Base-by-base conservation (phyloP, 2,797 vertebrate species). In the Acridotheres tristis region DNA sequence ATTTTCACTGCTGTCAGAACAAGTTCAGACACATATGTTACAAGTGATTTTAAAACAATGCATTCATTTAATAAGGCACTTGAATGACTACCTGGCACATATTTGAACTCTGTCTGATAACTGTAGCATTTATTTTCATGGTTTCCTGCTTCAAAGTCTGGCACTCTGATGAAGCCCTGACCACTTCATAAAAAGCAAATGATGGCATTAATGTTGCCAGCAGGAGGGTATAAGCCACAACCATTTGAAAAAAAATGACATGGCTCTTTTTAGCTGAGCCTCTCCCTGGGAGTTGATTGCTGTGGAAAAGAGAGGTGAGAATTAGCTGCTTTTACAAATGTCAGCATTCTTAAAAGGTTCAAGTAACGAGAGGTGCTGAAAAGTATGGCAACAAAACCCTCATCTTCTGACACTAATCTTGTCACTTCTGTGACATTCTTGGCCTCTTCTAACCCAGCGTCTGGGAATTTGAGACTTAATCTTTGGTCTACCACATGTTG, bases 401-500 rank as follows among this genome's bases (percentile, higher is more conserved):
- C 34, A 88, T 81, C 82, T 89, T 81, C 80, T 83, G 86, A 91
- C 93, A 89, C 54, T 62, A 80, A 73, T 89, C 74, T 96, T 96
- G 88, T 88, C 81, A 93, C 85, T 97, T 95, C 92, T 94, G 91
- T 85, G 84, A 76, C 87, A 92, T 96, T 96, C 93, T 96, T 94
- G 96, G 93, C 88, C 84, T 97, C 91, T 96, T 87, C 91, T 97
- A 93, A 95, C 90, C 96, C 85, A 95, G 72, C 13, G 97, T 98
- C 97, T 98, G 97, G 96, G 97, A 98, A 98, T 97, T 95, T 94
- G 92, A 96, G 96, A 94, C 91, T 94, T 95, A 90, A 97, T 96
- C 81, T 85, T 88, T 93, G 88, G 96, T 97, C 47, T 96, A 84
- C 96, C 95, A 96, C 88, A 90, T 94, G 95, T 62, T 96, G 86